Evolutionary conservation across 2,888 invertebrate genomes (phyloP).

Genomic region (Dicranocentrus wangi): DNA sequence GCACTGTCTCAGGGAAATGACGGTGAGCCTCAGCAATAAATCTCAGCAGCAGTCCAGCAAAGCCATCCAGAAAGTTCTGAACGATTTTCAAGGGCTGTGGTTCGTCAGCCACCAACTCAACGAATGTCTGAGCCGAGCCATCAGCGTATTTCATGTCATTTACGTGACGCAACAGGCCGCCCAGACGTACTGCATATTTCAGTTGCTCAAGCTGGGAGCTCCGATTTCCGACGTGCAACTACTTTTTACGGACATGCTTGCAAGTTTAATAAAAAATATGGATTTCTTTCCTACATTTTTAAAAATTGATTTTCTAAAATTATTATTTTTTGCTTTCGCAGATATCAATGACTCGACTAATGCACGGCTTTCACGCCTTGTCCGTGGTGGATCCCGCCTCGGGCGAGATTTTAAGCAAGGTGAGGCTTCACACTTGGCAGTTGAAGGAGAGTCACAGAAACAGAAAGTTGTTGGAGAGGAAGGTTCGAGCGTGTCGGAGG

Average conservation of each 20-base stretch:
- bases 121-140: not conserved
- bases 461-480: not conserved
- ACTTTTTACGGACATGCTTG: not conserved
- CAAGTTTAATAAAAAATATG: not conserved
- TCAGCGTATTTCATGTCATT: not conserved
- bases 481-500: not conserved
- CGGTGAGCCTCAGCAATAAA: not conserved
- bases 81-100: not conserved
- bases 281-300: not conserved
- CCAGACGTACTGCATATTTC: constrained; percentile 16
- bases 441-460: not conserved
- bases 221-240: not conserved
- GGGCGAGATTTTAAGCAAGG: not conserved
- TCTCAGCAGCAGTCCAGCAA: too few species aligned
- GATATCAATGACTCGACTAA: not conserved
- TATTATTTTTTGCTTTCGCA: not conserved
- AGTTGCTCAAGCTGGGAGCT: not conserved
- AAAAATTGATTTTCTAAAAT: not conserved
- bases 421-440: not conserved
- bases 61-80: not conserved
- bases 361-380: not conserved
- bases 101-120: not conserved
- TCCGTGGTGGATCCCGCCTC: not conserved
- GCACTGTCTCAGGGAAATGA: not conserved
- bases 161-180: not conserved